Conservation (phyloP, 2,797 vertebrate genomes). For the Benthosema pterotum region DNA sequence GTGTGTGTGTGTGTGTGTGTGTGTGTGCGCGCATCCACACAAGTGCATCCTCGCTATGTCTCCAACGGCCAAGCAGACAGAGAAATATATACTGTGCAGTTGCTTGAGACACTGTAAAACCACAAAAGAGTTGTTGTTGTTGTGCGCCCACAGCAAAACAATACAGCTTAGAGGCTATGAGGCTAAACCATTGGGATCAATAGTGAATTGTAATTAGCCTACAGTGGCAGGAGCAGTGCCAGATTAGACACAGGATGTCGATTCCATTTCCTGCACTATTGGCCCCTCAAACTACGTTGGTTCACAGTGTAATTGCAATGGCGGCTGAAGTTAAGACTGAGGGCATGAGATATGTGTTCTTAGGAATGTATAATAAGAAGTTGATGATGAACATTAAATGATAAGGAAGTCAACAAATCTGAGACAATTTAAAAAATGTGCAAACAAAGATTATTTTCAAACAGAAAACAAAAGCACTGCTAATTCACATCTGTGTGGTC, state of each 20-base stretch:
- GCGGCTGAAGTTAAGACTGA: constrained; percentile 39
- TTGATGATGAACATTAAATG: constrained; percentile 11
- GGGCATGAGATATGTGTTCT: constrained; percentile 33
- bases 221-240: constrained; percentile 77
- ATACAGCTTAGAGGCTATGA: constrained; percentile 73
- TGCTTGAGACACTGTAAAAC: constrained; percentile 66
- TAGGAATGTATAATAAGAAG: background rate
- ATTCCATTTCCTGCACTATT: constrained; percentile 82
- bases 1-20: constrained; percentile 10
- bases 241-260: constrained; percentile 82
- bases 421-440: too few relatives aligned
- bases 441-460: too few relatives aligned
- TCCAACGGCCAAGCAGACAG: constrained; percentile 1
- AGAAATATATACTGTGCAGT: constrained; percentile 66
- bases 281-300: constrained; percentile 67
- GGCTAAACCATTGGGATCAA: constrained; percentile 74
- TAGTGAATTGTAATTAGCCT: constrained; percentile 82
- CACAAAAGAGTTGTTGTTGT: constrained; percentile 72
- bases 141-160: constrained; percentile 73
- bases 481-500: too few relatives aligned
- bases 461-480: too few relatives aligned
- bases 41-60: too few relatives aligned
- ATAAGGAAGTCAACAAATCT: background rate
- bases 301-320: constrained; percentile 68
- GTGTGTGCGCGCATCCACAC: too few relatives aligned